Evolutionary conservation across 2,888 invertebrate genomes (phyloP).

Genomic region (Melangyna quadrimaculata): DNA sequence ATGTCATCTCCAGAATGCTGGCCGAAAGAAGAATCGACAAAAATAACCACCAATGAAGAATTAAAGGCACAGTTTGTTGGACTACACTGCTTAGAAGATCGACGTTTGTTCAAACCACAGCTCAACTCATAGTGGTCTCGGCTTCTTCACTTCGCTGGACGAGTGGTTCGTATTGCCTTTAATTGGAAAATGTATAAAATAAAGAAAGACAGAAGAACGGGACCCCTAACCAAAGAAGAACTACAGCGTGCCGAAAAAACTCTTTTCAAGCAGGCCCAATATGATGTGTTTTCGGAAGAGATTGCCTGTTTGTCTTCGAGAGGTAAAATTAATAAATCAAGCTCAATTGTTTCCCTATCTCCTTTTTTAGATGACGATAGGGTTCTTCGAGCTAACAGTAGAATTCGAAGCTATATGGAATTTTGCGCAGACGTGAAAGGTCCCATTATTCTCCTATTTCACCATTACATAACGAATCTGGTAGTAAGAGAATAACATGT

Average conservation of each 20-base stretch:
- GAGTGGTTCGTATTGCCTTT: not conserved
- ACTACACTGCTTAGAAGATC: not conserved
- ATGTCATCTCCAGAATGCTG: not conserved
- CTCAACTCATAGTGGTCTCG: not conserved
- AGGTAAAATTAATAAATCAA: constrained; percentile 23
- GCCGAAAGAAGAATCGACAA: not conserved
- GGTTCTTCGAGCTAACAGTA: not conserved
- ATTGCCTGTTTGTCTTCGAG: not conserved
- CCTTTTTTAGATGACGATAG: not conserved
- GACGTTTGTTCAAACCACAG: not conserved
- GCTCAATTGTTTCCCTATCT: not conserved
- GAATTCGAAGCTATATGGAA: not conserved
- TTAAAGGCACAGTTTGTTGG: constrained; percentile 24
- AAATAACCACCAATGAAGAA: constrained; percentile 1
- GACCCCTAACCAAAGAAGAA: not conserved
- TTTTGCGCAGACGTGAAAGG: not conserved
- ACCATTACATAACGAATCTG: not conserved
- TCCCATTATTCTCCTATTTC: not conserved
- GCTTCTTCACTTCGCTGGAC: not conserved
- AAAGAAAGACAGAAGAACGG: not conserved
- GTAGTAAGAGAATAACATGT: not conserved
- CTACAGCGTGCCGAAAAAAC: not conserved
- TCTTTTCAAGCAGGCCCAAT: constrained; percentile 4
- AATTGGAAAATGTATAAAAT: not conserved
- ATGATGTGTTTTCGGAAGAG: not conserved